These are phyloP conservation scores for Cyclura pinguis DNA, from an alignment of 2,797 vertebrate genomes.

Conservation along the genomic window DNA sequence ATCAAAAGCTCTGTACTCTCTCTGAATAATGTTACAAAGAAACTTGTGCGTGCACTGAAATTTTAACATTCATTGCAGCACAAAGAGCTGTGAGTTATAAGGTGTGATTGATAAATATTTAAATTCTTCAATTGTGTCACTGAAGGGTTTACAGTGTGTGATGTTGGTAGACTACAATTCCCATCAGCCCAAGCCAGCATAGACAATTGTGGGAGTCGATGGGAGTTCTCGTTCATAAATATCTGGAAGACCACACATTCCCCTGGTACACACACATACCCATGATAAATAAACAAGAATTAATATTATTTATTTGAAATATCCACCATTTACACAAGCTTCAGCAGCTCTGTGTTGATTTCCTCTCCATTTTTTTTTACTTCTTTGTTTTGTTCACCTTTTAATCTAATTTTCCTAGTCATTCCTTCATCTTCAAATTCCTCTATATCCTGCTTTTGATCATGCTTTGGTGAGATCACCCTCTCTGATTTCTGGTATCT, in stretches of 20 bases:
- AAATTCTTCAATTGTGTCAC: not conserved
- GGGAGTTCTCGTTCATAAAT: not conserved
- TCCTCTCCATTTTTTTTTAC: constrained; percentile 40
- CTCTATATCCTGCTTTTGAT: constrained; percentile 72
- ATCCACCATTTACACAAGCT: not conserved
- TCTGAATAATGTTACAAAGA: not conserved
- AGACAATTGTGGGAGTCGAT: not conserved
- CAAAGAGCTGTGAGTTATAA: not conserved
- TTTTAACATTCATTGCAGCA: not conserved
- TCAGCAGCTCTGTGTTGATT: constrained; percentile 30
- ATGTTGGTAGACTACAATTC: not conserved
- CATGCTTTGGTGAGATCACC: constrained; percentile 71
- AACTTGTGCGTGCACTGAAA: not conserved
- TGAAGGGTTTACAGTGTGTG: not conserved
- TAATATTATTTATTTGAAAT: not conserved
- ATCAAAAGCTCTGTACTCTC: not conserved
- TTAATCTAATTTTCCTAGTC: constrained; percentile 67
- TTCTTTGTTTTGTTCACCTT: constrained; percentile 55
- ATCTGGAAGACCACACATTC: not conserved
- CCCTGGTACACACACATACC: not conserved
- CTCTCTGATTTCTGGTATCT: constrained; percentile 72
- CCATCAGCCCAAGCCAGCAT: not conserved
- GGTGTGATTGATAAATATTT: not conserved
- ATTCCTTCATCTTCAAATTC: constrained; percentile 73
- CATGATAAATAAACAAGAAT: not conserved